Evolutionary conservation across 2,888 invertebrate genomes (phyloP).

Genomic region (Xylocampa areola): DNA sequence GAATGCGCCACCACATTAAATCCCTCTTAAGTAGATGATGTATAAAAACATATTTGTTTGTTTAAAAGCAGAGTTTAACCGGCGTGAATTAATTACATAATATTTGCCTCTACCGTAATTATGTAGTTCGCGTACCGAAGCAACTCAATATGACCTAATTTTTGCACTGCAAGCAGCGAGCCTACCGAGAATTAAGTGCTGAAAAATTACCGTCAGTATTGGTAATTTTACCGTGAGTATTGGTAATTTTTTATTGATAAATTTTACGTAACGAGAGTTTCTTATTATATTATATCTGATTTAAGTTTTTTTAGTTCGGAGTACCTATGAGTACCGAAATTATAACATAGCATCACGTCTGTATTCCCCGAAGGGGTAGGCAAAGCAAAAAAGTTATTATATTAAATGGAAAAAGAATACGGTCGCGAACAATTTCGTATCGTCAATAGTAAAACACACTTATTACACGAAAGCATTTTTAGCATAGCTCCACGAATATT

Average conservation of each 20-base stretch:
- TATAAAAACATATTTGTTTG: slow-evolving; percentile 72
- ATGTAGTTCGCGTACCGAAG: slow-evolving; percentile 69
- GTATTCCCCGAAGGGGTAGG: no score
- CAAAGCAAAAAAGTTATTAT: no score
- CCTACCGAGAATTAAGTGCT: slow-evolving; percentile 58
- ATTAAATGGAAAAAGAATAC: no score
- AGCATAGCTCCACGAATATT: no score
- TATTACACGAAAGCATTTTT: no score
- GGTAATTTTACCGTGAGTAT: slow-evolving; percentile 35
- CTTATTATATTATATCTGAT: background rate
- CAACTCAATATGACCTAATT: slow-evolving; percentile 78
- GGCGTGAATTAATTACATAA: slow-evolving; percentile 81
- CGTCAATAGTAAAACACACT: no score
- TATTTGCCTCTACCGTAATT: slow-evolving; percentile 77
- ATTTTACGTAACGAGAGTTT: slow-evolving; percentile 4
- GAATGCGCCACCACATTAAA: no score
- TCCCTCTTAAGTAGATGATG: no score
- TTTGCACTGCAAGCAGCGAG: slow-evolving; percentile 60
- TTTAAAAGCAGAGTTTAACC: slow-evolving; percentile 60
- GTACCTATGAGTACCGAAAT: no score
- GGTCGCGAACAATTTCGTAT: no score
- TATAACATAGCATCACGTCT: no score
- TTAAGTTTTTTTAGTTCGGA: background rate
- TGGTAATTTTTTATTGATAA: slow-evolving; percentile 35
- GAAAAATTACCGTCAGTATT: slow-evolving; percentile 65